Base-by-base conservation (phyloP, 2,888 invertebrate genomes). In the Heliconius aoede region DNA sequence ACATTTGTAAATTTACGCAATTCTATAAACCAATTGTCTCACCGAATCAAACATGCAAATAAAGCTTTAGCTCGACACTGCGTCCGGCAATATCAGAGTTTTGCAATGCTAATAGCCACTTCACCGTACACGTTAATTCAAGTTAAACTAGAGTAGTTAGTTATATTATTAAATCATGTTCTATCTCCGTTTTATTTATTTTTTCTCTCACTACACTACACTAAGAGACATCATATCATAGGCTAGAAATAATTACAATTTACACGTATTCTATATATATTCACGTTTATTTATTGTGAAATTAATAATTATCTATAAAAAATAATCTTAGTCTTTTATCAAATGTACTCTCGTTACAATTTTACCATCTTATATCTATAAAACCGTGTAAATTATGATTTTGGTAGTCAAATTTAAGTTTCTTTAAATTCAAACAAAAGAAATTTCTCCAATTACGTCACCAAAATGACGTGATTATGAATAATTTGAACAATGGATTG, bases 81-180 rank as follows among this genome's bases (percentile, higher is more conserved):
- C 46, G 24, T 51, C 62, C 71, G 36, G 62, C 64, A 72, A 68
- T 72, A 76, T 76, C 71, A 60, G 40, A 65, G 30, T 72, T 76
- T 78, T 68, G 78, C 76, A 78, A 76, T 78, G 71, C 78, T 76
- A 78, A 78, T 78, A 67, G 74, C 67, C 78, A 76, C 76, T 76
- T 76, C 72, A 62, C 51, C 72, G 32, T 72, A 60, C 72, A 51
- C 74, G 74, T 72, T 72, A 76, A 74, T 78, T 76, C 74, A 73
- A 76, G 26, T 61, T 76, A 32, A 61, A 72, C 71, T 62, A 68
- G 72, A 55, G 51, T 71, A 67, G 67, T 76, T 71, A 61, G 72
- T 46, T 67, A 71, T 58, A 67, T 67, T 36, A 61, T 62, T 64
- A 55, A 28, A 21, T 15, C 30, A 46, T 60, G n/a, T 60, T 64